phyloP scores from a whole-genome alignment of 2,888 invertebrate genomes.

The Carterocephalus palaemon region DNA sequence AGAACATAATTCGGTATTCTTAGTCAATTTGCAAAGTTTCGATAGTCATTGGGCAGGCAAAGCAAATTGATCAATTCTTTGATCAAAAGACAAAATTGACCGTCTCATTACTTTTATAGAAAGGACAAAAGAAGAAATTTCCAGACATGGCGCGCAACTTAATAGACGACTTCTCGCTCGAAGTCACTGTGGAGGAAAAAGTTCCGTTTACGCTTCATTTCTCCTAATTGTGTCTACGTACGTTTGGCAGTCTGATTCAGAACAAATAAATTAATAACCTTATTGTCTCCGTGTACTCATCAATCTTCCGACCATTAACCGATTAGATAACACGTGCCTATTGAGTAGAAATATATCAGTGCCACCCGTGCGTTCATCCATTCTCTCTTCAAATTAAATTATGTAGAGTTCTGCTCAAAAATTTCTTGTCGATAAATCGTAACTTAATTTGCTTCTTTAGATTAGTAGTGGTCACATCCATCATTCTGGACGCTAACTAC shows the following conservation, averaged over 20 bases:
- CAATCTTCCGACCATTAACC: constrained; percentile 65
- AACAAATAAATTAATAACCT: constrained; percentile 47
- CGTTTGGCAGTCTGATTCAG: constrained; percentile 19
- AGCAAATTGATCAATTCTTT: too few relatives aligned
- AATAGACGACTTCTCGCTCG: constrained; percentile 29
- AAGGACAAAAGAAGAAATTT: neutral
- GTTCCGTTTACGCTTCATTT: constrained; percentile 42
- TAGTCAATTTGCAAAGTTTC: too few relatives aligned
- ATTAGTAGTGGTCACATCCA: constrained; percentile 49
- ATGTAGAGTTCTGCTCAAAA: constrained; percentile 38
- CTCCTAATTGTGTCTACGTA: constrained; percentile 19
- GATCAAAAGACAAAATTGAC: neutral
- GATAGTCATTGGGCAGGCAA: too few relatives aligned
- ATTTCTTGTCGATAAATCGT: constrained; percentile 37
- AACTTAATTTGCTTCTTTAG: constrained; percentile 43
- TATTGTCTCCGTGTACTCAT: constrained; percentile 53
- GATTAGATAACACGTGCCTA: constrained; percentile 61
- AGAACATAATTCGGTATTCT: too few relatives aligned
- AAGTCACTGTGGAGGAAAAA: constrained; percentile 33
- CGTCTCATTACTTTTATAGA: neutral
- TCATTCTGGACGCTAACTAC: constrained; percentile 45
- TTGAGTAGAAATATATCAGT: constrained; percentile 51
- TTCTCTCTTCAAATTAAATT: constrained; percentile 39
- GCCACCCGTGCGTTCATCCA: constrained; percentile 50
- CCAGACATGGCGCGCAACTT: constrained; percentile 22